Evolutionary conservation across 2,888 invertebrate species (phyloP).

Genomic region (Tenthredo amoena): DNA sequence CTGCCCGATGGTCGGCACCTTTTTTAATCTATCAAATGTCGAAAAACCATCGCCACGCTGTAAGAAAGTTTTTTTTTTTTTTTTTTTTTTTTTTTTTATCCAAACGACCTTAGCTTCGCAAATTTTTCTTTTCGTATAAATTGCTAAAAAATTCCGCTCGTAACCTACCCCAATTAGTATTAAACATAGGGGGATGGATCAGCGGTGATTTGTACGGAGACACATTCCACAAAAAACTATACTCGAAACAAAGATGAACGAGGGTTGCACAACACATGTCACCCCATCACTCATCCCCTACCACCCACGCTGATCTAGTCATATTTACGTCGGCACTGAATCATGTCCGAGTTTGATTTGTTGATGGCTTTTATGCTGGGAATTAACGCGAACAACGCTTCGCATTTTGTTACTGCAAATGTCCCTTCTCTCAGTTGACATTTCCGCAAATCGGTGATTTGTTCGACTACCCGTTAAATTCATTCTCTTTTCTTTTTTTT

Average conservation of each 20-base stretch:
- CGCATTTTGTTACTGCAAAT: conserved; percentile 76
- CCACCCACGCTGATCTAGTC: conserved; percentile 75
- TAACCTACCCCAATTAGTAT: neutral
- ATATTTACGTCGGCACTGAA: conserved; percentile 77
- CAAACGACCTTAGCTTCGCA: neutral
- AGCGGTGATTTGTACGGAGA: conserved; percentile 32
- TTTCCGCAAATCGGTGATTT: conserved; percentile 44
- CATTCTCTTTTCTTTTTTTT: conserved; percentile 1
- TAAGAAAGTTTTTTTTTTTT: conserved; percentile 7
- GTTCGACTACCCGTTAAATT: conserved; percentile 21
- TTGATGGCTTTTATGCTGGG: conserved; percentile 77
- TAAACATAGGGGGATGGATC: neutral
- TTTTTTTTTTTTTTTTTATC: conserved; percentile 12
- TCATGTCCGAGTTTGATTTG: conserved; percentile 77
- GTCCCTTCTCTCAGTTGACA: conserved; percentile 60
- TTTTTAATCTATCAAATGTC: conserved; percentile 30
- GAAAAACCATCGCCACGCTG: neutral
- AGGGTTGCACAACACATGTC: conserved; percentile 62
- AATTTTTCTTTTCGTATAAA: neutral
- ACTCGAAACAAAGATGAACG: conserved; percentile 48
- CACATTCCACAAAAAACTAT: conserved; percentile 28
- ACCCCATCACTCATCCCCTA: conserved; percentile 74
- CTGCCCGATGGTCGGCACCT: conserved; percentile 6
- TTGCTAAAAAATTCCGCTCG: neutral
- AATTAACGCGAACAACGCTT: conserved; percentile 75